Conservation (phyloP, 2,797 vertebrate genomes). For the Semotilus atromaculatus region DNA sequence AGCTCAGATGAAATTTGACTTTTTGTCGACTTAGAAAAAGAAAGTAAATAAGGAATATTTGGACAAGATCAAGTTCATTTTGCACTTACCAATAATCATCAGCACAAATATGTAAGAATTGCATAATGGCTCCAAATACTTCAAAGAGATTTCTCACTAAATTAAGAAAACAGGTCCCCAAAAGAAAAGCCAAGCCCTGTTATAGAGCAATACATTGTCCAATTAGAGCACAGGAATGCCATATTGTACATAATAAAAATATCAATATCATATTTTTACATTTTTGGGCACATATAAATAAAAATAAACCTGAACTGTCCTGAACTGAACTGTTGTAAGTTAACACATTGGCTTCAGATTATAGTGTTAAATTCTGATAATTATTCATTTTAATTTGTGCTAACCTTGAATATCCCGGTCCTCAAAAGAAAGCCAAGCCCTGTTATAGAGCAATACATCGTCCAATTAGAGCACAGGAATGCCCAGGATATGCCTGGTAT, state of each 20-base stretch:
- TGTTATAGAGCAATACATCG: conserved; percentile 70
- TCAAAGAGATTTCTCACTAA: background rate
- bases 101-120: background rate
- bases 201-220: too few relatives aligned
- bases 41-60: background rate
- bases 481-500: conserved; percentile 74
- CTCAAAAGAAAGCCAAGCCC: conserved; percentile 72
- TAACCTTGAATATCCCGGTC: conserved; percentile 15
- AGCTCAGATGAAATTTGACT: background rate
- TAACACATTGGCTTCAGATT: background rate
- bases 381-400: background rate
- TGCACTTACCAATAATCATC: background rate
- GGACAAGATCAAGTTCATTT: background rate
- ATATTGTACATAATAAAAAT: too few relatives aligned
- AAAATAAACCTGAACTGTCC: background rate
- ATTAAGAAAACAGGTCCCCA: too few relatives aligned
- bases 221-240: too few relatives aligned
- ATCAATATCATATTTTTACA: too few relatives aligned
- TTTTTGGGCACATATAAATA: background rate
- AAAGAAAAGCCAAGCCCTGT: too few relatives aligned
- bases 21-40: background rate
- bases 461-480: conserved; percentile 74
- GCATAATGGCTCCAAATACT: background rate
- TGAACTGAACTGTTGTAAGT: background rate
- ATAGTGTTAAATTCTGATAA: background rate